Percentiles rank a stretch among this genome's conserved stretches.
phyloP scores from a whole-genome alignment of 2,797 vertebrate genomes.

The Oryzias dopingdopingensis region DNA sequence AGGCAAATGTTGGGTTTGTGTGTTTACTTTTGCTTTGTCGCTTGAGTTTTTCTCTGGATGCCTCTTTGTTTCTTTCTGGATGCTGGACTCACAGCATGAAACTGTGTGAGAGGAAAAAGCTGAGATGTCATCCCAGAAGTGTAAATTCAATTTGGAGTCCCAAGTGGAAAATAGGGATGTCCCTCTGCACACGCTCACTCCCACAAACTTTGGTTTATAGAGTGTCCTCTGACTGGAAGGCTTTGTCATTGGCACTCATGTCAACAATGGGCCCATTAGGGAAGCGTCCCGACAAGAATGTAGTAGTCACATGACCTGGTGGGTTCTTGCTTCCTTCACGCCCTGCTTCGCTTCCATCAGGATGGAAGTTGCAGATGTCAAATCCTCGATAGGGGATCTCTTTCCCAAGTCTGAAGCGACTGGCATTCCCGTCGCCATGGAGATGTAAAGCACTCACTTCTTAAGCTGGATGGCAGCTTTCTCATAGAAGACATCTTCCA shows the following conservation, averaged over 20 bases:
- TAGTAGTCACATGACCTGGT: conserved; percentile 63
- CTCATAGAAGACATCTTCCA: conserved; percentile 17
- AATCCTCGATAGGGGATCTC: conserved; percentile 28
- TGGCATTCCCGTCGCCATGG: conserved; percentile 60
- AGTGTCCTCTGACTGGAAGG: conserved; percentile 25
- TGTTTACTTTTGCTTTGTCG: conserved; percentile 52
- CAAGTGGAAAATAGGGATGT: conserved; percentile 37
- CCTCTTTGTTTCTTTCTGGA: conserved; percentile 9
- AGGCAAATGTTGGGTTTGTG: conserved; percentile 27
- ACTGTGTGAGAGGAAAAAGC: conserved; percentile 4
- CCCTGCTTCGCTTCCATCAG: conserved; percentile 33
- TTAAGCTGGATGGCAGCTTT: conserved; percentile 40
- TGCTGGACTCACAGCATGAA: conserved; percentile 26
- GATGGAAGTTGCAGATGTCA: conserved; percentile 37
- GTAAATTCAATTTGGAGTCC: conserved; percentile 19
- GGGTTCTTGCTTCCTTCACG: conserved; percentile 60
- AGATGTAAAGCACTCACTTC: conserved; percentile 54
- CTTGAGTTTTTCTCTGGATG: conserved; percentile 61
- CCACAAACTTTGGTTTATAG: neutral
- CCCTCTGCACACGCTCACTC: conserved; percentile 30
- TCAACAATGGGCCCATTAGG: conserved; percentile 60
- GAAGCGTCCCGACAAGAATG: conserved; percentile 61
- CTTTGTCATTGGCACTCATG: conserved; percentile 24
- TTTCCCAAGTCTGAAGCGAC: conserved; percentile 24
- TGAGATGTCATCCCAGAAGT: conserved; percentile 17